Evolutionary conservation across 2,888 invertebrate species (phyloP).

Genomic region (Lagria hirta): DNA sequence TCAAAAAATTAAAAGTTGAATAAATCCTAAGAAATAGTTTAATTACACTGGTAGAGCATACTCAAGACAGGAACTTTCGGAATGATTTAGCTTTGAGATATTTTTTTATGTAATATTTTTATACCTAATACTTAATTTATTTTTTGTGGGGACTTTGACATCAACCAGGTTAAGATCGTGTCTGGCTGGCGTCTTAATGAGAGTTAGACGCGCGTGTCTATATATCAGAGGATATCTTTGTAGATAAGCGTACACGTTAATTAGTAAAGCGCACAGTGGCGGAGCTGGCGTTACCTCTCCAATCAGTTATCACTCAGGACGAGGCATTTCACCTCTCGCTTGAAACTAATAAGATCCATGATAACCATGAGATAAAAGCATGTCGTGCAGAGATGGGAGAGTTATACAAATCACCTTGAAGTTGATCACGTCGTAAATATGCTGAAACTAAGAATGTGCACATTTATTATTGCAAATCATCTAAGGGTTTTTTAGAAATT

Average conservation of each 20-base stretch:
- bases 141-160: constrained; percentile 27
- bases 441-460: no score
- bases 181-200: constrained; percentile 53
- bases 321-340: constrained; percentile 5
- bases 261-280: constrained; percentile 35
- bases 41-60: no score
- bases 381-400: constrained; percentile 14
- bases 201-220: constrained; percentile 51
- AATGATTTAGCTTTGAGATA: no score
- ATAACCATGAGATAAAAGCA: constrained; percentile 13
- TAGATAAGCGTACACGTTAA: constrained; percentile 42
- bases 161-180: constrained; percentile 43
- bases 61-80: no score
- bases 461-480: no score
- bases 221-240: constrained; percentile 48
- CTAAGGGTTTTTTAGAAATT: no score
- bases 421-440: no score
- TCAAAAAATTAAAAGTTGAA: no score
- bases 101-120: no score
- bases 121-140: constrained; percentile 6
- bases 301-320: constrained; percentile 27
- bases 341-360: constrained; percentile 16
- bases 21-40: no score
- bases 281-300: constrained; percentile 25
- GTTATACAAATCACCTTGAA: no score